Percentiles rank a stretch among this genome's conserved stretches.
Conservation (phyloP, 2,888 invertebrate genomes). For the Timema podura region DNA sequence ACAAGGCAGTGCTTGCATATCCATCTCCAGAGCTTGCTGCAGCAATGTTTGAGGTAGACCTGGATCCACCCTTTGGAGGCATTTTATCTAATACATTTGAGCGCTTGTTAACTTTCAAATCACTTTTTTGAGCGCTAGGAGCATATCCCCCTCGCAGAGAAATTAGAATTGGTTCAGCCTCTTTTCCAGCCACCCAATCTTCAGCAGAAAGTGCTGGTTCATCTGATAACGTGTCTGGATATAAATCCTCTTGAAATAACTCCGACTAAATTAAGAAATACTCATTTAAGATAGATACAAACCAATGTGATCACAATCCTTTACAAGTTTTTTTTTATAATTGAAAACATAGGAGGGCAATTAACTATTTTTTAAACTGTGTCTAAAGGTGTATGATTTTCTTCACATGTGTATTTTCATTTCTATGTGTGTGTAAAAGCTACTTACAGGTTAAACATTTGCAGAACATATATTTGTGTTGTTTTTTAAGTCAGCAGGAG, state of each 20-base stretch:
- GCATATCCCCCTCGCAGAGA: slow-evolving; percentile 79
- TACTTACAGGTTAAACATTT: too few species aligned
- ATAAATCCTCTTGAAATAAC: slow-evolving; percentile 95
- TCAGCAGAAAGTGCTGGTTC: slow-evolving; percentile 85
- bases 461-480: too few species aligned
- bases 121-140: slow-evolving; percentile 54
- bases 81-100: slow-evolving; percentile 75
- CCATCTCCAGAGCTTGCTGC: slow-evolving; percentile 22
- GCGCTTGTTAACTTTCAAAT: slow-evolving; percentile 45
- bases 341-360: too few species aligned
- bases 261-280: slow-evolving; percentile 60
- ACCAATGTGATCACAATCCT: too few species aligned
- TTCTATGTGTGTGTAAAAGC: too few species aligned
- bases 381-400: too few species aligned
- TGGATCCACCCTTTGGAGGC: slow-evolving; percentile 40
- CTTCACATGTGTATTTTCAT: too few species aligned
- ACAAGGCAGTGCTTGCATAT: not conserved
- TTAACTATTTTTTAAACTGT: too few species aligned
- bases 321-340: too few species aligned
- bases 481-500: too few species aligned
- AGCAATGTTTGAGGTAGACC: slow-evolving; percentile 32
- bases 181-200: slow-evolving; percentile 87
- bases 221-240: slow-evolving; percentile 91
- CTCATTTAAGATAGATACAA: too few species aligned
- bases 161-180: slow-evolving; percentile 86